phyloP scores from a whole-genome alignment of 1,140 invertebrate genomes.

The Papilio polyxenes region DNA sequence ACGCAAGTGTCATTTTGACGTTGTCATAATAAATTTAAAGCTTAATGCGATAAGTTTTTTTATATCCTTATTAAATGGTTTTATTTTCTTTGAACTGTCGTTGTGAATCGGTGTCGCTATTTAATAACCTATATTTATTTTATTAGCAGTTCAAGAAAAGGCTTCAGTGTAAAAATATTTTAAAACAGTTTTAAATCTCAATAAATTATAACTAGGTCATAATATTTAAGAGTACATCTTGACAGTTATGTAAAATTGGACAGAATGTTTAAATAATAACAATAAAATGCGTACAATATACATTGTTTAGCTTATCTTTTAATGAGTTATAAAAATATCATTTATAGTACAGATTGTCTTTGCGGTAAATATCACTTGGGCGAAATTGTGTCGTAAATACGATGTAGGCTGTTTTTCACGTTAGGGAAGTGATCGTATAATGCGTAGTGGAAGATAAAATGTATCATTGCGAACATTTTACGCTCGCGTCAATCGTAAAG shows the following conservation, averaged over 20 bases:
- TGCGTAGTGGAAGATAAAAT: constrained; percentile 65
- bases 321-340: constrained; percentile 29
- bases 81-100: constrained; percentile 33
- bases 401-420: constrained; percentile 22
- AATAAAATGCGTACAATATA: background rate
- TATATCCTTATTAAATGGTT: constrained; percentile 31
- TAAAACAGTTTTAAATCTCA: background rate
- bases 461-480: constrained; percentile 74
- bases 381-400: constrained; percentile 33
- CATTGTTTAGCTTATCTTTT: background rate
- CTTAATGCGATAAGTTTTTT: constrained; percentile 31
- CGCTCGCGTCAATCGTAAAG: constrained; percentile 75
- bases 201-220: background rate
- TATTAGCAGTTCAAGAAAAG: background rate
- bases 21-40: constrained; percentile 36
- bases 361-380: constrained; percentile 28
- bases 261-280: background rate
- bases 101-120: constrained; percentile 24
- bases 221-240: background rate
- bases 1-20: constrained; percentile 38
- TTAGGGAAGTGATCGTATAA: constrained; percentile 41
- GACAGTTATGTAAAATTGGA: background rate
- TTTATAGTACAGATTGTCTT: constrained; percentile 35
- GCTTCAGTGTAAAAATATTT: background rate
- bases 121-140: constrained; percentile 22